Evolutionary conservation across 2,888 invertebrate species (phyloP).

Genomic region (Monopis laevigella): DNA sequence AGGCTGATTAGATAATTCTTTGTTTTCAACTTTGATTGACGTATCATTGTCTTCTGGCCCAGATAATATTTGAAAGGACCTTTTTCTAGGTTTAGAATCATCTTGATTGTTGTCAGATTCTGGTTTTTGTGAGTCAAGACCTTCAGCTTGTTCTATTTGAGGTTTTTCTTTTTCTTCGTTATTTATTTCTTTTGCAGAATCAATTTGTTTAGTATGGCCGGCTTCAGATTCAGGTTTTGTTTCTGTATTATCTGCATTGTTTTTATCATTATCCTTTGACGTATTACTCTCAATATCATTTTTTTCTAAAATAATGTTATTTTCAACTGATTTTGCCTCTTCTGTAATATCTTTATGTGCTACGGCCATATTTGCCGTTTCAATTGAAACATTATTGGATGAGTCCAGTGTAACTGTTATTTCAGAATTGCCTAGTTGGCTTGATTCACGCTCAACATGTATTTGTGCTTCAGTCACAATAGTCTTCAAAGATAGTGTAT

Average conservation of each 20-base stretch:
- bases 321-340: conserved; percentile 25
- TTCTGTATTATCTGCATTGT: background rate
- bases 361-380: conserved; percentile 45
- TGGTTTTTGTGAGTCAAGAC: conserved; percentile 16
- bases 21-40: conserved; percentile 29
- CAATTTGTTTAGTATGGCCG: background rate
- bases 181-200: background rate
- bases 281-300: background rate
- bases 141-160: conserved; percentile 15
- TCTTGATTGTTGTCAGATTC: conserved; percentile 13
- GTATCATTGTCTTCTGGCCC: conserved; percentile 41
- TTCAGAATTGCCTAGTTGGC: conserved; percentile 51
- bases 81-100: conserved; percentile 32
- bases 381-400: conserved; percentile 53
- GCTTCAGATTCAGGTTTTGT: background rate
- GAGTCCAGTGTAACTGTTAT: conserved; percentile 52
- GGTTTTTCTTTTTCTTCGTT: conserved; percentile 16
- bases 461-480: conserved; percentile 62
- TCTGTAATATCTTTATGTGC: conserved; percentile 39
- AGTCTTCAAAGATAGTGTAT: conserved; percentile 56
- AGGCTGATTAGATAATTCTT: conserved; percentile 30
- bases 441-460: conserved; percentile 54
- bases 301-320: conserved; percentile 5
- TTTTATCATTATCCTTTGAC: background rate
- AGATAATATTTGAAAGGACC: conserved; percentile 53